Percentiles rank a stretch among this genome's conserved stretches.
phyloP scores from a whole-genome alignment of 2,888 invertebrate genomes.

The Epistrophe eligans region DNA sequence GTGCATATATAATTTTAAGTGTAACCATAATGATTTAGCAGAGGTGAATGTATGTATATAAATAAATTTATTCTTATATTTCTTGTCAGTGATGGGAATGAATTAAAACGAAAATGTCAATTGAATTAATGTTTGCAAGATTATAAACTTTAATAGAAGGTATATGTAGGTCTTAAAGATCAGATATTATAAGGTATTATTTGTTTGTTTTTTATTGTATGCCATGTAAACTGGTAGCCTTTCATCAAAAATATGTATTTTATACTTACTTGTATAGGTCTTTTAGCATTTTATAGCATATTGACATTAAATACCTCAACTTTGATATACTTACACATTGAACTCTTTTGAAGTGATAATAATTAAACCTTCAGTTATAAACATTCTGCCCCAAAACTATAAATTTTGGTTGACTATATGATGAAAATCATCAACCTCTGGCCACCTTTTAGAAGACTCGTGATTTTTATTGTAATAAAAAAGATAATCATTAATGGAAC shows the following conservation, averaged over 20 bases:
- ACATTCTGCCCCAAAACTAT: no score
- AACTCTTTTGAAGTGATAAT: no score
- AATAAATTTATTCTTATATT: conserved; percentile 4
- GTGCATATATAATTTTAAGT: conserved; percentile 59
- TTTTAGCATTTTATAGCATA: not conserved
- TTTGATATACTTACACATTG: no score
- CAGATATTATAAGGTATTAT: no score
- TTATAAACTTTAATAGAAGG: conserved; percentile 9
- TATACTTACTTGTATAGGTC: not conserved
- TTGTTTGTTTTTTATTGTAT: not conserved
- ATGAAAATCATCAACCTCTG: no score
- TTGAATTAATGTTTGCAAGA: not conserved
- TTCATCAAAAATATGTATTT: not conserved
- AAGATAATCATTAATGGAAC: no score
- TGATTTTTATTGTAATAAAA: no score
- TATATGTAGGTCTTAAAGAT: not conserved
- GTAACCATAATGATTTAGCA: conserved; percentile 37
- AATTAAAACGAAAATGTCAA: conserved; percentile 5
- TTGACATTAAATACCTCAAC: not conserved
- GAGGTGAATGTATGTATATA: not conserved
- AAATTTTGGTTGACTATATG: no score
- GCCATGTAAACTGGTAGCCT: not conserved
- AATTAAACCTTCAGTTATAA: no score
- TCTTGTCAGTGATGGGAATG: not conserved
- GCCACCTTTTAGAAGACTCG: no score